Conservation (phyloP, 2,113 vertebrate species). For the Calypte anna region DNA sequence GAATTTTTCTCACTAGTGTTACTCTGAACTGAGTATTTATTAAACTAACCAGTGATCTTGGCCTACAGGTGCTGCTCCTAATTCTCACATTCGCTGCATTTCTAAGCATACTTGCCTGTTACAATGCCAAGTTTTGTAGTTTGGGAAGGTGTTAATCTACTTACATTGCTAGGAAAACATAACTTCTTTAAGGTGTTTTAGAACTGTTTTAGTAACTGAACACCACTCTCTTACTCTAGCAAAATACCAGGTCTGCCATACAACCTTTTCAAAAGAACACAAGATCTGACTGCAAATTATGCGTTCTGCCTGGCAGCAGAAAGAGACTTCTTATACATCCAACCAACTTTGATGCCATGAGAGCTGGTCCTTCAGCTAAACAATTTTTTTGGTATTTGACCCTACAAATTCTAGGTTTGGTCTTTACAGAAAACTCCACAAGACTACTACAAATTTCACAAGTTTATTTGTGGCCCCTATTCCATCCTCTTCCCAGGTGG, state of each 20-base stretch:
- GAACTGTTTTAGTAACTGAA: not conserved
- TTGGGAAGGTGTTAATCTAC: not conserved
- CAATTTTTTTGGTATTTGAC: not conserved
- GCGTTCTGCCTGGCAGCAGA: not conserved
- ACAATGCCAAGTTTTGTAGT: not conserved
- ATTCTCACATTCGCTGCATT: not conserved
- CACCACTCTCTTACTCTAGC: not conserved
- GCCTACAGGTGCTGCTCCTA: not conserved
- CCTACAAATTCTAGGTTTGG: not conserved
- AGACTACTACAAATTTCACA: not conserved
- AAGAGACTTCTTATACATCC: not conserved
- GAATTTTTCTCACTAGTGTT: not conserved
- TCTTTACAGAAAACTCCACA: not conserved
- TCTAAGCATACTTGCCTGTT: not conserved
- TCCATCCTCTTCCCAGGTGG: not conserved
- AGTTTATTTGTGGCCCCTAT: not conserved
- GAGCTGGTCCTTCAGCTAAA: not conserved
- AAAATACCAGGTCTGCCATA: not conserved
- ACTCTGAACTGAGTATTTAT: not conserved
- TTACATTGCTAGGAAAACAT: not conserved
- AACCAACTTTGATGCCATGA: not conserved
- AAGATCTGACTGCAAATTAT: not conserved
- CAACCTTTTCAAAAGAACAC: not conserved
- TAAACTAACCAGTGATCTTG: not conserved
- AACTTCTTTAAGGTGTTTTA: not conserved